Evolutionary conservation across 2,797 vertebrate species (phyloP).

Genomic region (Alosa sapidissima): DNA sequence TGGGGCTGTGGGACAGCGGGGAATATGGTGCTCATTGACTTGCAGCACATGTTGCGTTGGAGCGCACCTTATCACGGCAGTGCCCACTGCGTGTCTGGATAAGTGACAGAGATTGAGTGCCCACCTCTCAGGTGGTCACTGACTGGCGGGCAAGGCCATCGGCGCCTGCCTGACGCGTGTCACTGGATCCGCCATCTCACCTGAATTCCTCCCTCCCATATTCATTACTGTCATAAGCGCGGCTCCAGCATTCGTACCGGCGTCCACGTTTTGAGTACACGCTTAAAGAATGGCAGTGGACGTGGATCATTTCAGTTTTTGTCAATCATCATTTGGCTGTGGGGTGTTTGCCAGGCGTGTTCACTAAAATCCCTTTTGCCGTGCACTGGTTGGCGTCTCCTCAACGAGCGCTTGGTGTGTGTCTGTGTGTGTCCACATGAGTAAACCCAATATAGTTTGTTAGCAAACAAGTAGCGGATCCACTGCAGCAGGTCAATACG

Average conservation of each 20-base stretch:
- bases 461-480: constrained; percentile 79
- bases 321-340: constrained; percentile 13
- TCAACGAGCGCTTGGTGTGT: background rate
- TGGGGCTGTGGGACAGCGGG: background rate
- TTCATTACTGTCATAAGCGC: constrained; percentile 8
- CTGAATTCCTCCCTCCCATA: background rate
- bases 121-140: constrained; percentile 62
- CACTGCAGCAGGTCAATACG: constrained; percentile 73
- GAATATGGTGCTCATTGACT: background rate
- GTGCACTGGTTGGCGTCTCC: background rate
- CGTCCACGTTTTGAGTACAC: too few relatives aligned
- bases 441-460: constrained; percentile 78
- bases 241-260: background rate
- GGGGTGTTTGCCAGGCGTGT: background rate
- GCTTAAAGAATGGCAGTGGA: background rate
- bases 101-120: constrained; percentile 75
- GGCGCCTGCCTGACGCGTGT: constrained; percentile 65
- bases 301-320: background rate
- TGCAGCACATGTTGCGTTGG: constrained; percentile 11
- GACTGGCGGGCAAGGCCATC: constrained; percentile 69
- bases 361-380: background rate
- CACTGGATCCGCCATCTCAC: constrained; percentile 41
- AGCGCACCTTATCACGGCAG: constrained; percentile 61
- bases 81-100: constrained; percentile 61
- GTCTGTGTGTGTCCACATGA: constrained; percentile 57